Percentiles rank a stretch among this genome's conserved stretches.
These are phyloP conservation scores for Laothoe populi DNA, from an alignment of 2,888 invertebrate genomes.

Conservation along the genomic window DNA sequence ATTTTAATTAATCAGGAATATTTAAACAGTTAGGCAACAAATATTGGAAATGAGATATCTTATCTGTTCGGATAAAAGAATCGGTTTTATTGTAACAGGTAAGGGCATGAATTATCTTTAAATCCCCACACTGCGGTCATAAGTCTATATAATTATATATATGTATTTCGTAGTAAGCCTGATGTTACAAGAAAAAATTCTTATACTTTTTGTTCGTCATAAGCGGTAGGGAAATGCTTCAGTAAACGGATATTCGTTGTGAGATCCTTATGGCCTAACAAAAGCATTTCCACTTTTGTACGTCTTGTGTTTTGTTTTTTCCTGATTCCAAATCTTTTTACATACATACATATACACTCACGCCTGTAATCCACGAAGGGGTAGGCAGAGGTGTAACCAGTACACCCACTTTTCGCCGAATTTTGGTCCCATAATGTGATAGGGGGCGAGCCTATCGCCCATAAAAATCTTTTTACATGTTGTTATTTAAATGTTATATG, in stretches of 20 bases:
- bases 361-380: too few species aligned
- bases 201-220: slow-evolving; percentile 26
- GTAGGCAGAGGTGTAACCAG: too few species aligned
- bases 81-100: slow-evolving; percentile 21
- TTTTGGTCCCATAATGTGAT: too few species aligned
- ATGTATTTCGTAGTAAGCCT: slow-evolving; percentile 21
- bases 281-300: slow-evolving; percentile 43
- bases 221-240: slow-evolving; percentile 35
- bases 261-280: slow-evolving; percentile 43
- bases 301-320: slow-evolving; percentile 41
- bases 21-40: slow-evolving; percentile 16
- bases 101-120: slow-evolving; percentile 3
- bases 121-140: slow-evolving; percentile 10
- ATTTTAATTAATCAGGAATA: too few species aligned
- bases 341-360: too few species aligned
- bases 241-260: slow-evolving; percentile 43
- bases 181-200: slow-evolving; percentile 25
- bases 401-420: too few species aligned
- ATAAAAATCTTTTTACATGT: too few species aligned
- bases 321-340: slow-evolving; percentile 13
- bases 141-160: too few species aligned
- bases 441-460: too few species aligned
- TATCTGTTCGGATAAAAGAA: slow-evolving; percentile 25
- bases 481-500: too few species aligned
- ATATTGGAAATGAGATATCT: slow-evolving; percentile 24